Evolutionary conservation across 2,797 vertebrate genomes (phyloP).

Genomic region (Acipenser ruthenus): DNA sequence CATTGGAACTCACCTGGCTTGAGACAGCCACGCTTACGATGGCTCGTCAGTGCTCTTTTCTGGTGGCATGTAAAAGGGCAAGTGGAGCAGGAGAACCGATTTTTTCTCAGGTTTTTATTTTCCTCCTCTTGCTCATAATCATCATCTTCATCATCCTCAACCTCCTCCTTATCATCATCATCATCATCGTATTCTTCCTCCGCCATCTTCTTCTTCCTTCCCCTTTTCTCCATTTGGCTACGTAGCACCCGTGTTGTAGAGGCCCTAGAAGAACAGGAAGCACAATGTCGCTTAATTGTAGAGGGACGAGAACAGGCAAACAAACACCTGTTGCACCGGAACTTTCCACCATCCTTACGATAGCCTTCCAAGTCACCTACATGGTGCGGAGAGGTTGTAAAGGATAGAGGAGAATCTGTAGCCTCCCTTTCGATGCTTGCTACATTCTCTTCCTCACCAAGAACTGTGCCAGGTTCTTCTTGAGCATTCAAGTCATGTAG

Average conservation of each 20-base stretch:
- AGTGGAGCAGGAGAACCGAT: slow-evolving; percentile 61
- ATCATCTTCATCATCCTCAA: neutral
- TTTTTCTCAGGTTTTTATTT: slow-evolving; percentile 19
- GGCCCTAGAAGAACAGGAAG: slow-evolving; percentile 37
- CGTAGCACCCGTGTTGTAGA: slow-evolving; percentile 24
- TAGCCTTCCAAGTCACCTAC: slow-evolving; percentile 13
- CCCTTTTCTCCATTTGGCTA: neutral
- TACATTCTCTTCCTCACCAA: neutral
- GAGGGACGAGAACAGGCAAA: slow-evolving; percentile 69
- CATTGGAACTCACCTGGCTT: slow-evolving; percentile 60
- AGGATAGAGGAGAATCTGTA: neutral
- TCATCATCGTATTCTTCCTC: slow-evolving; percentile 16
- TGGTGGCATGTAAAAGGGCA: slow-evolving; percentile 78
- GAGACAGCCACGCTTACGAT: slow-evolving; percentile 67
- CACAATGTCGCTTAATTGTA: slow-evolving; percentile 65
- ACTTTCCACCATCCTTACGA: slow-evolving; percentile 51
- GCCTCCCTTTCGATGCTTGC: neutral
- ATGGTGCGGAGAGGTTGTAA: neutral
- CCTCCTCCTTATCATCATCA: slow-evolving; percentile 1
- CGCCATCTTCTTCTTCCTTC: neutral
- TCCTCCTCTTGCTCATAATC: slow-evolving; percentile 10
- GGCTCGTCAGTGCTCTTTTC: slow-evolving; percentile 65
- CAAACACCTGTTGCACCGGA: slow-evolving; percentile 64
- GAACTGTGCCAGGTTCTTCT: neutral
- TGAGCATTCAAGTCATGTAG: neutral